These are phyloP conservation scores for Hylaeus anthracinus DNA, from an alignment of 1,140 invertebrate species.

Conservation along the genomic window DNA sequence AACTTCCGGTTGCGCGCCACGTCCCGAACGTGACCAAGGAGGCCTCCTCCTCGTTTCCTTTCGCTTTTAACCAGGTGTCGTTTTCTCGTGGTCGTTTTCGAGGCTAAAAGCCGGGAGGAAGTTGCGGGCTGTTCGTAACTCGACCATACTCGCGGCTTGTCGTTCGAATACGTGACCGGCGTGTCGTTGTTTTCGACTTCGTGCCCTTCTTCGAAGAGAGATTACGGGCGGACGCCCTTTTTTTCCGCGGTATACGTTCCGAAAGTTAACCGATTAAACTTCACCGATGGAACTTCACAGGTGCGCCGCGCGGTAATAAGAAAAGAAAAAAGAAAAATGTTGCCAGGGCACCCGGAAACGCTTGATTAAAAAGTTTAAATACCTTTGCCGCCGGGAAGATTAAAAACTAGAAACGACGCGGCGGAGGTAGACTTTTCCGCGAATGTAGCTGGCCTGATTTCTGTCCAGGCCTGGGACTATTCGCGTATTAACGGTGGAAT, in stretches of 20 bases:
- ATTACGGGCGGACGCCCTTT: not conserved
- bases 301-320: no score
- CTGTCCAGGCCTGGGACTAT: no score
- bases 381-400: no score
- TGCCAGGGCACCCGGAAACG: no score
- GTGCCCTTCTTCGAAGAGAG: not conserved
- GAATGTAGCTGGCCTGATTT: no score
- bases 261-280: no score
- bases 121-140: slow-evolving; percentile 22
- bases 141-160: not conserved
- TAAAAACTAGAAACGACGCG: no score
- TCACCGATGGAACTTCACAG: no score
- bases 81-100: slow-evolving; percentile 20
- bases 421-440: no score
- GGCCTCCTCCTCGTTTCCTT: slow-evolving; percentile 9
- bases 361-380: no score
- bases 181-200: not conserved
- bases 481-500: no score
- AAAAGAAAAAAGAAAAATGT: no score
- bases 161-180: slow-evolving; percentile 4
- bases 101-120: slow-evolving; percentile 26
- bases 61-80: slow-evolving; percentile 38
- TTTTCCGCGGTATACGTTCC: not conserved
- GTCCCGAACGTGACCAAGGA: slow-evolving; percentile 26
- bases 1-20: slow-evolving; percentile 14